These are phyloP conservation scores for Tenthredo scrophulariae DNA, from an alignment of 2,888 invertebrate genomes.

Conservation along the genomic window DNA sequence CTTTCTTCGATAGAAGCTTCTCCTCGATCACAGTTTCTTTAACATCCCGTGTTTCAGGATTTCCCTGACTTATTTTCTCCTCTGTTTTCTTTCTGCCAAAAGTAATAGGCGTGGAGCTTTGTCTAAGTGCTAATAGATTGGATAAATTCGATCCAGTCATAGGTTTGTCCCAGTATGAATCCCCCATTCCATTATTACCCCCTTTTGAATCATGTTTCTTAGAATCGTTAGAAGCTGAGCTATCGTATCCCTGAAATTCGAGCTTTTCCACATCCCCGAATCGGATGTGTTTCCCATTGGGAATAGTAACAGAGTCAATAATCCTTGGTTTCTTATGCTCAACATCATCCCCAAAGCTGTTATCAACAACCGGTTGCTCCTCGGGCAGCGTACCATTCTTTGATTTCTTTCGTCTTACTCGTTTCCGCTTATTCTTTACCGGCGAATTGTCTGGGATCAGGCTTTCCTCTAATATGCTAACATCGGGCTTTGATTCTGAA, in stretches of 20 bases:
- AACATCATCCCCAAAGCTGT: not conserved
- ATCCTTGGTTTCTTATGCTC: constrained; percentile 66
- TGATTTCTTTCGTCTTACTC: constrained; percentile 24
- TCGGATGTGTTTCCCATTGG: constrained; percentile 70
- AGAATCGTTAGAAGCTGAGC: constrained; percentile 10
- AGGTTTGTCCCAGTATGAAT: not conserved
- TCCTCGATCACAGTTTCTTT: constrained; percentile 1
- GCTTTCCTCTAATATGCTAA: constrained; percentile 55
- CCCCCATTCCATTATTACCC: constrained; percentile 46
- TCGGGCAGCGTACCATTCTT: not conserved
- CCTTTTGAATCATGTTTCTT: not conserved
- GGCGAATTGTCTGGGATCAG: constrained; percentile 48
- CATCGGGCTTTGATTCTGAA: constrained; percentile 59
- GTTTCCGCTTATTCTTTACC: constrained; percentile 43
- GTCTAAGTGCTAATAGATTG: constrained; percentile 64
- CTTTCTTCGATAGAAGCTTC: not conserved
- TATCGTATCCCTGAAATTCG: constrained; percentile 41
- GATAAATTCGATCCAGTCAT: constrained; percentile 59
- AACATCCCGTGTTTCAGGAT: not conserved
- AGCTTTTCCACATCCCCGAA: constrained; percentile 63
- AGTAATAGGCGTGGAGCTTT: constrained; percentile 67
- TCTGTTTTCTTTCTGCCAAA: constrained; percentile 60
- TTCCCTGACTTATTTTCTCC: not conserved
- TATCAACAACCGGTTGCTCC: not conserved
- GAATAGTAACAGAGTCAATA: constrained; percentile 61